phyloP scores from a whole-genome alignment of 2,888 invertebrate genomes.

The Chromoteleia sp. region DNA sequence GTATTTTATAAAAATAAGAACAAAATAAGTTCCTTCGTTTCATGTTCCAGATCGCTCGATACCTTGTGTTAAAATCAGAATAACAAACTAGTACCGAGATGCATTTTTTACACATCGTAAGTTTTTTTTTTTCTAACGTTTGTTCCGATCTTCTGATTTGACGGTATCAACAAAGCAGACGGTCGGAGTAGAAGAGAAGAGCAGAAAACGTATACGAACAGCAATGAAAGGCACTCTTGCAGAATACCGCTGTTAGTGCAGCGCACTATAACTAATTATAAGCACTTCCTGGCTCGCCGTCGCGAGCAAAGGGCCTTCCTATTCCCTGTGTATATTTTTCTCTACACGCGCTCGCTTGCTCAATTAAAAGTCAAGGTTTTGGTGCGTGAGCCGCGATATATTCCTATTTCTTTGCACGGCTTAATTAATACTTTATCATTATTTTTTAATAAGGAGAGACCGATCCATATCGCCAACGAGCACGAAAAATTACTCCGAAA shows the following conservation, averaged over 20 bases:
- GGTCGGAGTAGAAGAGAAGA: slow-evolving; percentile 42
- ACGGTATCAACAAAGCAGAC: slow-evolving; percentile 61
- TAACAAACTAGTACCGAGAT: slow-evolving; percentile 39
- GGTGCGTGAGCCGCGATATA: slow-evolving; percentile 65
- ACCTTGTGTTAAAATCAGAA: slow-evolving; percentile 40
- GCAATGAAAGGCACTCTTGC: slow-evolving; percentile 79
- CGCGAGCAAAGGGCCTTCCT: slow-evolving; percentile 69
- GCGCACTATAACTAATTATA: slow-evolving; percentile 84
- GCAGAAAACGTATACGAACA: slow-evolving; percentile 63
- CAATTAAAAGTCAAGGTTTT: slow-evolving; percentile 71
- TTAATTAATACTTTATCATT: slow-evolving; percentile 68
- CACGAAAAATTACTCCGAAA: slow-evolving; percentile 58
- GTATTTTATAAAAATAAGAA: slow-evolving; percentile 19
- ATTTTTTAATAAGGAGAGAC: slow-evolving; percentile 66
- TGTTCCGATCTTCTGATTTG: slow-evolving; percentile 69
- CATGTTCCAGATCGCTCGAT: slow-evolving; percentile 22
- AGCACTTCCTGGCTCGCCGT: slow-evolving; percentile 69
- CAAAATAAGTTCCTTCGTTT: slow-evolving; percentile 20
- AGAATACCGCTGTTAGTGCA: slow-evolving; percentile 85
- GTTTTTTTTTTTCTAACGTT: slow-evolving; percentile 60
- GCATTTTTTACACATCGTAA: slow-evolving; percentile 48
- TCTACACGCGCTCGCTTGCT: slow-evolving; percentile 62
- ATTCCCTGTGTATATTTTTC: slow-evolving; percentile 66
- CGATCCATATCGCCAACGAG: slow-evolving; percentile 57
- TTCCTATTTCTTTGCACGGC: slow-evolving; percentile 60